Evolutionary conservation across 2,113 vertebrate genomes (phyloP).

Genomic region (Mustela lutreola): DNA sequence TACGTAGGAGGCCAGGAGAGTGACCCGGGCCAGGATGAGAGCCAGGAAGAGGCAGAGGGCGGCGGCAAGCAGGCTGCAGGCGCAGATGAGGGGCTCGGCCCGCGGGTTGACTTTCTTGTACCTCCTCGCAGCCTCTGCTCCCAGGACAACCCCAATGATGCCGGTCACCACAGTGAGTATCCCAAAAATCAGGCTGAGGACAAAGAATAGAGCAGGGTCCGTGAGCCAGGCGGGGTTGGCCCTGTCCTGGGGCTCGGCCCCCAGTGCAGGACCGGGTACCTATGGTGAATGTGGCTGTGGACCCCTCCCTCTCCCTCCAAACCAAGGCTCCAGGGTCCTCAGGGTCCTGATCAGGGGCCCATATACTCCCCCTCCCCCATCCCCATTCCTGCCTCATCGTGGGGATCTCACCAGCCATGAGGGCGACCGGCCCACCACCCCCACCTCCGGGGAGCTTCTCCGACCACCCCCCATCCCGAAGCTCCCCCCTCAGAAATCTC

Average conservation of each 20-base stretch:
- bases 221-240: neutral
- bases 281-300: neutral
- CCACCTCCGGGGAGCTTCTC: neutral
- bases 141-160: constrained; percentile 91
- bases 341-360: neutral
- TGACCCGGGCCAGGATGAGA: constrained; percentile 88
- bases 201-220: constrained; percentile 65
- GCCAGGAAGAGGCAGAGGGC: constrained; percentile 90
- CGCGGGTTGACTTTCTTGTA: constrained; percentile 88
- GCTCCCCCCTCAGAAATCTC: neutral
- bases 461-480: neutral
- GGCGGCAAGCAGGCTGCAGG: constrained; percentile 91
- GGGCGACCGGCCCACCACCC: neutral
- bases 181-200: constrained; percentile 92
- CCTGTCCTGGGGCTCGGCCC: neutral
- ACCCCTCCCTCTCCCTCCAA: neutral
- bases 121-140: constrained; percentile 87
- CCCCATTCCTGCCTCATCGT: neutral
- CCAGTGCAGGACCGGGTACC: neutral
- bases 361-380: neutral
- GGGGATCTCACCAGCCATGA: neutral
- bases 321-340: neutral
- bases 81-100: constrained; percentile 94
- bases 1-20: constrained; percentile 91
- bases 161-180: constrained; percentile 91